phyloP scores from a whole-genome alignment of 2,888 invertebrate species.

The Lasioglossum zephyrum region DNA sequence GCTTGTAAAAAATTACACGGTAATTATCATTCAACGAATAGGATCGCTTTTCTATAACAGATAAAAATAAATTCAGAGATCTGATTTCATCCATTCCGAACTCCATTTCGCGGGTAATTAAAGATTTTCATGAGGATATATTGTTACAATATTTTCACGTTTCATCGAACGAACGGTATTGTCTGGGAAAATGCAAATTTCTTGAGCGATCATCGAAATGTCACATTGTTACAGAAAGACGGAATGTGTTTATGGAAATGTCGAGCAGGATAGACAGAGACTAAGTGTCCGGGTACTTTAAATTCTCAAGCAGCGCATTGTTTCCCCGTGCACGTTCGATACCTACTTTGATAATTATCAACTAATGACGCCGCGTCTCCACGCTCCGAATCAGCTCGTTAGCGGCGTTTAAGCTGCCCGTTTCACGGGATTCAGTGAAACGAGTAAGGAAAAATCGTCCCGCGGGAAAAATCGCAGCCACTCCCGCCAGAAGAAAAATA shows the following conservation, averaged over 20 bases:
- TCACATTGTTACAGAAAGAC: neutral
- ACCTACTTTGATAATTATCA: constrained; percentile 15
- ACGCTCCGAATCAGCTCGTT: constrained; percentile 13
- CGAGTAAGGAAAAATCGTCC: neutral
- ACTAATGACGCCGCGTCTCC: constrained; percentile 1
- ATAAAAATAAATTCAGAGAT: neutral
- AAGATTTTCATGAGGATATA: too few relatives aligned
- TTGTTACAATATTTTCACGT: neutral
- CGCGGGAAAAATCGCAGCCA: neutral
- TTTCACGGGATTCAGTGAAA: neutral
- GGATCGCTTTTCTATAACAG: neutral
- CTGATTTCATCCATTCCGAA: too few relatives aligned
- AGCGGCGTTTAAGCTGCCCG: constrained; percentile 15
- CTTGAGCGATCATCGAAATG: neutral
- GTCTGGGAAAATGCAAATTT: neutral
- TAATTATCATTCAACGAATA: neutral
- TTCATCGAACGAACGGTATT: neutral
- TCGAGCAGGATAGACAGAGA: neutral
- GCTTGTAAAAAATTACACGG: neutral
- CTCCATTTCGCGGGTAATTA: neutral
- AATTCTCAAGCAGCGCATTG: constrained; percentile 1
- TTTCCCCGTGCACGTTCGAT: neutral
- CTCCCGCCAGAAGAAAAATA: neutral
- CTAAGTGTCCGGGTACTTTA: neutral
- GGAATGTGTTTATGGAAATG: neutral